Evolutionary conservation across 2,797 vertebrate species (phyloP).

Genomic region (Diplodus sargus): DNA sequence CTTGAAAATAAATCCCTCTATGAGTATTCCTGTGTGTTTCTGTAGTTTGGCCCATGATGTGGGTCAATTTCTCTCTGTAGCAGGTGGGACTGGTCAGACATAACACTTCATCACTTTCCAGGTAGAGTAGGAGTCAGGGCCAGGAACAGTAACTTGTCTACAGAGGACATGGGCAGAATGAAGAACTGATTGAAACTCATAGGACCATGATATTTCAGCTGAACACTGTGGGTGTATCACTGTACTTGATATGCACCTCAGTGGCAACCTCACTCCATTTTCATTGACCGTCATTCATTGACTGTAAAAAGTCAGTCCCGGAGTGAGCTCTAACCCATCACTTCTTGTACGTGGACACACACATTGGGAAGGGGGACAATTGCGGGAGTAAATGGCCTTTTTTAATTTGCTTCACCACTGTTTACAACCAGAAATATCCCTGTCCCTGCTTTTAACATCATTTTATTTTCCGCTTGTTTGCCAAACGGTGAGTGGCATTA

Average conservation of each 20-base stretch:
- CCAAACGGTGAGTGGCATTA: constrained; percentile 27
- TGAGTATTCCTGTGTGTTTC: constrained; percentile 18
- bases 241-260: constrained; percentile 48
- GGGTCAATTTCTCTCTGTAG: constrained; percentile 27
- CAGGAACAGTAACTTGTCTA: constrained; percentile 43
- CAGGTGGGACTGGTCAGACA: constrained; percentile 27
- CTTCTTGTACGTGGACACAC: constrained; percentile 16
- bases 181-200: constrained; percentile 51
- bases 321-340: constrained; percentile 23
- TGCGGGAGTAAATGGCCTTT: constrained; percentile 13
- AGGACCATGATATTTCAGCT: constrained; percentile 46
- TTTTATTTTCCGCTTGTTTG: constrained; percentile 17
- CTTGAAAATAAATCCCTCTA: constrained; percentile 21
- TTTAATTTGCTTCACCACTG: constrained; percentile 22
- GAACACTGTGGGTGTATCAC: constrained; percentile 39
- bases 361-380: not conserved
- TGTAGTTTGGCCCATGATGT: constrained; percentile 22
- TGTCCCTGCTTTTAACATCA: constrained; percentile 26
- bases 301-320: constrained; percentile 21
- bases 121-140: constrained; percentile 53
- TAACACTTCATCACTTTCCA: constrained; percentile 53
- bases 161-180: constrained; percentile 48
- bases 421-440: constrained; percentile 26
- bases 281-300: constrained; percentile 9
- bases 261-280: constrained; percentile 28